Percentiles rank a stretch among this genome's conserved stretches.
Evolutionary conservation across 2,888 invertebrate genomes (phyloP).

Genomic region (Euclidia mi): DNA sequence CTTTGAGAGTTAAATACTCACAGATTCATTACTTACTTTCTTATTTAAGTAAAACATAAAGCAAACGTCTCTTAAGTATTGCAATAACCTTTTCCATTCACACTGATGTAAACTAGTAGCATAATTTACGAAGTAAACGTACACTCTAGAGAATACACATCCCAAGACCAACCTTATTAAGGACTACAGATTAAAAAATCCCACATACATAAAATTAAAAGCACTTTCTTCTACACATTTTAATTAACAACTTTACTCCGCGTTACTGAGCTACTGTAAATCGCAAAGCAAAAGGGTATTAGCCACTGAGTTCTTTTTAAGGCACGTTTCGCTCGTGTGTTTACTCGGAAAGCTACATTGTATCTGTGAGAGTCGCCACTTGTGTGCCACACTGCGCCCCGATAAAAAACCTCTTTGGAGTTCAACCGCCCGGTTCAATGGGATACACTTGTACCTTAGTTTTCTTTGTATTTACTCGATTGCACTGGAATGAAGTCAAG

Average conservation of each 20-base stretch:
- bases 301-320: conserved; percentile 41
- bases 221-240: conserved; percentile 21
- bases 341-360: conserved; percentile 54
- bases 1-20: no score
- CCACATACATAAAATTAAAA: not conserved
- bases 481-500: no score
- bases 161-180: no score
- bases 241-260: conserved; percentile 39
- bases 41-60: no score
- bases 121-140: no score
- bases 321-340: conserved; percentile 46
- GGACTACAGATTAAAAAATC: not conserved
- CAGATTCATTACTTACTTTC: no score
- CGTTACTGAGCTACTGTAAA: conserved; percentile 27
- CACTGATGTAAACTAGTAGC: no score
- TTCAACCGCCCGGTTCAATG: conserved; percentile 38
- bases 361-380: conserved; percentile 52
- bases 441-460: conserved; percentile 25
- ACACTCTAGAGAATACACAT: no score
- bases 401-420: conserved; percentile 44
- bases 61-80: no score
- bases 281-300: conserved; percentile 45
- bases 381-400: conserved; percentile 23
- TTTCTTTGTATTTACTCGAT: conserved; percentile 8
- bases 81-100: no score